A percentile compares a stretch with the other conserved stretches of the same genome.
Conservation (phyloP, 2,113 vertebrate species). For the Brachyistius frenatus region DNA sequence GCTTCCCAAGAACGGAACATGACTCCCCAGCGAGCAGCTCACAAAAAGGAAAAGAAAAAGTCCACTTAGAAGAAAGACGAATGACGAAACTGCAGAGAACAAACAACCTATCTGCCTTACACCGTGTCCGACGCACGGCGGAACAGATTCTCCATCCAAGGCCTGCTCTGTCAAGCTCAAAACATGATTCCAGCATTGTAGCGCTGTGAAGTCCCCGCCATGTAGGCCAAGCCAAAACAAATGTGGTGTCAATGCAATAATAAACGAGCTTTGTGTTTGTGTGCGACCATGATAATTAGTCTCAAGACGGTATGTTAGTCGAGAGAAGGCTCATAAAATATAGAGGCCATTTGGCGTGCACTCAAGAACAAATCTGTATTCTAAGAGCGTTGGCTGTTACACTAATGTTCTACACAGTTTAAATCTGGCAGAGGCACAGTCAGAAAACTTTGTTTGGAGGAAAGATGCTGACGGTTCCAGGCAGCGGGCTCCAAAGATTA, state of each 20-base stretch:
- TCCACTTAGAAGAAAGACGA: constrained; percentile 53
- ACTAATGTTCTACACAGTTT: constrained; percentile 80
- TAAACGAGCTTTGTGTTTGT: constrained; percentile 79
- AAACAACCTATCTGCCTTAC: constrained; percentile 49
- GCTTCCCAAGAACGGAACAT: constrained; percentile 55
- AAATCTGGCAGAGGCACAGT: constrained; percentile 74
- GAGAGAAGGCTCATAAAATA: constrained; percentile 80
- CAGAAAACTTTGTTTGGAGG: constrained; percentile 72
- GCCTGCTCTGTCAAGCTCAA: constrained; percentile 42
- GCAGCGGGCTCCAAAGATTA: constrained; percentile 57
- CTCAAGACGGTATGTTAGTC: constrained; percentile 76
- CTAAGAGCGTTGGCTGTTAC: constrained; percentile 72
- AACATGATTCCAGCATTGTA: constrained; percentile 43
- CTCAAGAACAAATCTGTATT: constrained; percentile 81
- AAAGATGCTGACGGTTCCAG: constrained; percentile 78
- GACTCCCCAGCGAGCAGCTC: constrained; percentile 57
- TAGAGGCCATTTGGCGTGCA: constrained; percentile 78
- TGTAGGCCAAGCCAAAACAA: constrained; percentile 79
- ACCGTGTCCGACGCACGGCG: constrained; percentile 13
- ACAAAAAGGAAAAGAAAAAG: constrained; percentile 2
- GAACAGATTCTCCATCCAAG: constrained; percentile 51
- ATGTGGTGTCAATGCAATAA: constrained; percentile 78
- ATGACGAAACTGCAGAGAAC: constrained; percentile 39
- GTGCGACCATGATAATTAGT: constrained; percentile 81
- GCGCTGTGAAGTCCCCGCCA: constrained; percentile 62